Percentiles rank a stretch among this genome's conserved stretches.
phyloP scores from a whole-genome alignment of 1,140 invertebrate species.

The Brachionus rotundiformis region DNA sequence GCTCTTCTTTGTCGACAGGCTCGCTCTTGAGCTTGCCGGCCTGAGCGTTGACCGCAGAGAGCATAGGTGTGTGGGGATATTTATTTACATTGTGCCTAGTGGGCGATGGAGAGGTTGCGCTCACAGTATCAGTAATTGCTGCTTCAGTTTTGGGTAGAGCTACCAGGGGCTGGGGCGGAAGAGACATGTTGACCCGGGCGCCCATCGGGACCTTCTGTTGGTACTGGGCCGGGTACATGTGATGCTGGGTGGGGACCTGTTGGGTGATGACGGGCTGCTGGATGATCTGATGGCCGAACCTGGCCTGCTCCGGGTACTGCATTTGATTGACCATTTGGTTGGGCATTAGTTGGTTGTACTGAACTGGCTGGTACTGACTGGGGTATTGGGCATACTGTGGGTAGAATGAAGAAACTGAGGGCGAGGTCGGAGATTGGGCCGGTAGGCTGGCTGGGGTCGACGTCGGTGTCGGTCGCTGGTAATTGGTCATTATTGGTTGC shows the following conservation, averaged over 20 bases:
- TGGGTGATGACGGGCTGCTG: neutral
- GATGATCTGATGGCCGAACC: neutral
- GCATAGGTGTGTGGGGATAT: too few species aligned
- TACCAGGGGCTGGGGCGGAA: neutral
- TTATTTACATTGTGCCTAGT: neutral
- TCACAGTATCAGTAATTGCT: neutral
- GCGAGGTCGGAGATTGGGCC: neutral
- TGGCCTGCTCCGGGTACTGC: neutral
- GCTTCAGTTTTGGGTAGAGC: neutral
- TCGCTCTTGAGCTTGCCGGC: neutral
- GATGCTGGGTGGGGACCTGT: neutral
- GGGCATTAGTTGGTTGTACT: neutral
- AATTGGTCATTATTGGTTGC: neutral
- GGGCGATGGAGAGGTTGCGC: neutral
- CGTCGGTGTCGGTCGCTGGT: conserved; percentile 4
- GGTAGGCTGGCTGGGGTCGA: neutral
- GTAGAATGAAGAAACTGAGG: neutral
- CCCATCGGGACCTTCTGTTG: neutral
- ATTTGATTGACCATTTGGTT: neutral
- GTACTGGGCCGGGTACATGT: neutral
- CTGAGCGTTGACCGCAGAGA: neutral
- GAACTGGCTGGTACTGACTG: neutral
- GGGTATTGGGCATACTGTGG: neutral
- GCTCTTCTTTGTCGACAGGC: neutral
- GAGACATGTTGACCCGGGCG: neutral